Evolutionary conservation across 2,113 vertebrate species (phyloP).

Genomic region (Poeciliopsis prolifica): DNA sequence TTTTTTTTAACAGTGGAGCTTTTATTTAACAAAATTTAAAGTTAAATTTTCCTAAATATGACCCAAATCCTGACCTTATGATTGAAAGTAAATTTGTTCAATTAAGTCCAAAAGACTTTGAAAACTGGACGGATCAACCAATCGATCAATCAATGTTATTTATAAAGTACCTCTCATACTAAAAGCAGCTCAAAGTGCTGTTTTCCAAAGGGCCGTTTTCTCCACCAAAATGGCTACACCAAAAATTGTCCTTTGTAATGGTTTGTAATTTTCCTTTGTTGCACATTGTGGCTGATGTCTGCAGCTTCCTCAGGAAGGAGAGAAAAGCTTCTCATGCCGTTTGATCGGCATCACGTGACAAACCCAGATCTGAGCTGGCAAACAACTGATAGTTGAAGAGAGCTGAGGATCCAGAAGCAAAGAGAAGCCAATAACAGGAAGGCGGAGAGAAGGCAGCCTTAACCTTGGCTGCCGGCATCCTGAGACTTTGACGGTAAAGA

Average conservation of each 20-base stretch:
- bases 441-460: constrained; percentile 7
- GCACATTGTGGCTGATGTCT: constrained; percentile 30
- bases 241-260: constrained; percentile 36
- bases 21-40: too few species aligned
- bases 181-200: too few species aligned
- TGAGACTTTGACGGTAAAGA: constrained; percentile 50
- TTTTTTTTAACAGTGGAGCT: too few species aligned
- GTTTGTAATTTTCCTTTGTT: constrained; percentile 56
- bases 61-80: too few species aligned
- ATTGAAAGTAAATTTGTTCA: too few species aligned
- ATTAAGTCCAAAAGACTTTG: too few species aligned
- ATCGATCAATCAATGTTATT: too few species aligned
- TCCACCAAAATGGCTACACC: constrained; percentile 42
- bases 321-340: constrained; percentile 29
- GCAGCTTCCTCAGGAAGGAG: constrained; percentile 34
- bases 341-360: constrained; percentile 29
- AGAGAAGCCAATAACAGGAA: constrained; percentile 30
- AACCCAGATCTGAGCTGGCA: constrained; percentile 33
- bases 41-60: too few species aligned
- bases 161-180: too few species aligned
- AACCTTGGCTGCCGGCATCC: constrained; percentile 23
- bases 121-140: too few species aligned
- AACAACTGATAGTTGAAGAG: constrained; percentile 41
- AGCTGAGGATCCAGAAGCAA: constrained; percentile 28
- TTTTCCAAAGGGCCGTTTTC: background rate